Base-by-base conservation (phyloP, 1,140 invertebrate species). In the Nomia melanderi region DNA sequence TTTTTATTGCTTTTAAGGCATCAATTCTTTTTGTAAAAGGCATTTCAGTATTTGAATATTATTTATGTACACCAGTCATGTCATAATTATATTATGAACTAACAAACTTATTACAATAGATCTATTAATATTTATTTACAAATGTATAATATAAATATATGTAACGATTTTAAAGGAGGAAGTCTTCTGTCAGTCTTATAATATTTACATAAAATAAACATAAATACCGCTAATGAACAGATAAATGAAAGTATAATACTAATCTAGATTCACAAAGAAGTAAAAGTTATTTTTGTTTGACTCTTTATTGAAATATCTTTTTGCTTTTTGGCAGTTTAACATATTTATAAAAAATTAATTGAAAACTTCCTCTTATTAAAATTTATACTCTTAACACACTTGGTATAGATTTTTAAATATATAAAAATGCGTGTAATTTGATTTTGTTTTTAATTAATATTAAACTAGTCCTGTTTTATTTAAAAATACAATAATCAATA, bases 61-160 rank as follows among this genome's bases (percentile, higher is more conserved):
- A 11, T 44, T 20, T 29, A 33, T 66, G 25, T 33, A 66, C 5
- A 53, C 57, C 14, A 33, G 29, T 36, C 14, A 36, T 31, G 25
- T 53, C 29, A 25, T 50, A 50, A 50, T 25, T 23, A 23, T n/a
- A 33, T 25, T 17, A 66, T 33, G 14, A 53, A 36, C 29, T 53
- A 66, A 66, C 29, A 23, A 53, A 66, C 29, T 33, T 59, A 33
- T 20, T 29, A 59, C 7, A 59, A 59, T 59, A 59, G n/a, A 31
- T 59, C 27, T 54, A 67, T n/a, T 23, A 36, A 2, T 67, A 33
- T 71, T 71, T 59, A 47, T 71, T 72, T 36, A 72, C 57, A 72
- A 62, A 50, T 9, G 1, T 72, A 14, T 62, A 33, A 33, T 62
- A 33, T 62, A 50, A 27, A 72, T 36, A 36, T 50, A 72, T 29